Conservation (phyloP, 2,888 invertebrate genomes). For the Mythimna vitellina region DNA sequence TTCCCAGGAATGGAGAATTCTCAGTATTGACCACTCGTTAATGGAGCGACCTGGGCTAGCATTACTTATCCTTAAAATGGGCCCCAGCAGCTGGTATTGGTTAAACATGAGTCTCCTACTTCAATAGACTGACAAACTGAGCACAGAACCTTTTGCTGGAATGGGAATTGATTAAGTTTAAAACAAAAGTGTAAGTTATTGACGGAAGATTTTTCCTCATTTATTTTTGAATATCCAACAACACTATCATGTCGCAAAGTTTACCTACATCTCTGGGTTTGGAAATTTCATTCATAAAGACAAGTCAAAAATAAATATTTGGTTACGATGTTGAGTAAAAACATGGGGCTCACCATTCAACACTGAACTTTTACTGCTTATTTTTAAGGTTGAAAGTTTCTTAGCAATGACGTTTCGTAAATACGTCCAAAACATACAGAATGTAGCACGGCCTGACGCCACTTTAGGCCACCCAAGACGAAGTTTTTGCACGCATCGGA, state of each 20-base stretch:
- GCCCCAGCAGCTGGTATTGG: too few relatives aligned
- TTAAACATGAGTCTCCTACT: too few relatives aligned
- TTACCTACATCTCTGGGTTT: slow-evolving; percentile 76
- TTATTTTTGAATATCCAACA: slow-evolving; percentile 51
- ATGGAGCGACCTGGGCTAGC: too few relatives aligned
- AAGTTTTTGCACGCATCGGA: slow-evolving; percentile 79
- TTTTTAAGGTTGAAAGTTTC: slow-evolving; percentile 36
- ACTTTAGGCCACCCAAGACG: slow-evolving; percentile 88
- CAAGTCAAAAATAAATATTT: slow-evolving; percentile 85
- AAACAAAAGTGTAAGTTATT: slow-evolving; percentile 14
- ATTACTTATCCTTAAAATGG: too few relatives aligned
- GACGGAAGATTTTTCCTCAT: slow-evolving; percentile 34
- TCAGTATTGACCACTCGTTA: too few relatives aligned
- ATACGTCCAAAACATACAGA: slow-evolving; percentile 79
- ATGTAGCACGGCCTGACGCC: slow-evolving; percentile 86
- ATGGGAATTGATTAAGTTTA: not conserved
- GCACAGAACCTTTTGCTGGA: not conserved
- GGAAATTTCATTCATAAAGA: slow-evolving; percentile 88
- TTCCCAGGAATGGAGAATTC: too few relatives aligned
- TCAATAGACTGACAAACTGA: too few relatives aligned
- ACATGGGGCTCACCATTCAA: slow-evolving; percentile 35
- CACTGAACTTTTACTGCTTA: slow-evolving; percentile 39
- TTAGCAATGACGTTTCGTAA: slow-evolving; percentile 60
- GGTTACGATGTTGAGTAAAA: slow-evolving; percentile 74
- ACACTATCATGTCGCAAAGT: slow-evolving; percentile 63